Evolutionary conservation across 2,113 vertebrate species (phyloP), one percentile per base, ranked within the genome.

Genomic region (Herpetotheres cachinnans): DNA sequence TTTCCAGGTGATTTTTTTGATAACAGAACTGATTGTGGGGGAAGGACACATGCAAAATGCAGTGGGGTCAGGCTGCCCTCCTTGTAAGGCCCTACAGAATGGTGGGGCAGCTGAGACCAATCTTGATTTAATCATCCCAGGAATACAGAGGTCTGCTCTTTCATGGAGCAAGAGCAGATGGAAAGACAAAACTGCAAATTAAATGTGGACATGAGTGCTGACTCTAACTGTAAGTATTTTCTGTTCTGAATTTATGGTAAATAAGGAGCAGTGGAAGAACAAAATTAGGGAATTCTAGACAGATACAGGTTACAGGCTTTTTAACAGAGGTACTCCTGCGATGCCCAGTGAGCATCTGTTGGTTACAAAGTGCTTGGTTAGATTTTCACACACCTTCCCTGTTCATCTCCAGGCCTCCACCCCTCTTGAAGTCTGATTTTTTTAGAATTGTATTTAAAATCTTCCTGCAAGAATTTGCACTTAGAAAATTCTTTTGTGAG

Each of bases 1-100:
- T 63, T 97, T 95, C 77, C 73, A 93, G 65, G 56, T 93, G 63
- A 93, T 54, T 19, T 38, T 89, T 95, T 91, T 89, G 52, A 82
- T 92, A 61, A 84, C 61, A 82, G 46, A 89, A 65, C 29, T 92
- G 65, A 67, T 65, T 71, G 32, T 73, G 62, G 74, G 38, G 77
- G 38, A 89, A 94, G 66, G 38, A 71, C 38, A 17, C 25, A 26
- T 93, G 72, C 65, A 47, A 82, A 93, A 80, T 80, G 32, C 27
- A 32, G 12, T 34, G 26, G 38, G 36, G 32, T 87, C 83, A 89
- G 61, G 61, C 79, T 8, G 3, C 44, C 46, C 19, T 63, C 71
- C 82, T 84, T 80, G 44, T 84, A 32, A 77, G 38, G 16, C 59
- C 12, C 26, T 46, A 65, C 26, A 73, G 47, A 85, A 71, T 46